These are phyloP conservation scores for Chrysocyon brachyurus DNA, from an alignment of 2,797 vertebrate genomes.

Conservation along the genomic window DNA sequence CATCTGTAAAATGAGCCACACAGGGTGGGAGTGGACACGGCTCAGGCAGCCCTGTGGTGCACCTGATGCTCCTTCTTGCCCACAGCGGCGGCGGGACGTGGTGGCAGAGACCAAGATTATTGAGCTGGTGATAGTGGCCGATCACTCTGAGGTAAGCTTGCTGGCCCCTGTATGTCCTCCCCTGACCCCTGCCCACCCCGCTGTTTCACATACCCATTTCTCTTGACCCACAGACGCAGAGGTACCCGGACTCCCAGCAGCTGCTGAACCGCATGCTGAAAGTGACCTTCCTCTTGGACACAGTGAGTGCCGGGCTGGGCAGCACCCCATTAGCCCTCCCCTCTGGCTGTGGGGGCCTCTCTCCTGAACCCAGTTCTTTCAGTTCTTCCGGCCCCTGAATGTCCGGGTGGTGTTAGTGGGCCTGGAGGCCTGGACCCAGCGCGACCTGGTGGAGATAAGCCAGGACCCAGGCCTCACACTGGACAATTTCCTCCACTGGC, in stretches of 20 bases:
- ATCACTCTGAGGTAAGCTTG: conserved; percentile 93
- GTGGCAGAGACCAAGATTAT: conserved; percentile 92
- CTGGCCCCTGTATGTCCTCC: accelerated
- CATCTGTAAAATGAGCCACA: conserved; percentile 2
- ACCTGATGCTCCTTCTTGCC: neutral
- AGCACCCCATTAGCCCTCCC: accelerated
- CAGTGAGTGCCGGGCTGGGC: conserved; percentile 87
- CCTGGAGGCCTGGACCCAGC: conserved; percentile 95
- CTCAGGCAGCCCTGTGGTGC: neutral
- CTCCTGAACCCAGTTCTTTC: neutral
- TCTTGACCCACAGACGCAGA: conserved; percentile 78
- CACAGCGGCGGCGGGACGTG: conserved; percentile 89
- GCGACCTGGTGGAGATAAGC: conserved; percentile 89
- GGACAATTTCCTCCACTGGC: conserved; percentile 94
- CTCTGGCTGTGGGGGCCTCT: accelerated
- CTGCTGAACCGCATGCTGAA: conserved; percentile 92
- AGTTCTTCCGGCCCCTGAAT: conserved; percentile 95
- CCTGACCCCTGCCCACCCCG: accelerated
- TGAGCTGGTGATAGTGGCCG: conserved; percentile 95
- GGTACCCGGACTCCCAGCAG: conserved; percentile 63
- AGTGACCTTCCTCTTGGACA: conserved; percentile 94
- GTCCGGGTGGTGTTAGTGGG: conserved; percentile 94
- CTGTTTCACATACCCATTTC: accelerated
- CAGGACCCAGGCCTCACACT: conserved; percentile 89
- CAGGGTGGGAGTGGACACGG: neutral